These are phyloP conservation scores for Solen grandis DNA, from an alignment of 1,140 invertebrate genomes.

Conservation along the genomic window DNA sequence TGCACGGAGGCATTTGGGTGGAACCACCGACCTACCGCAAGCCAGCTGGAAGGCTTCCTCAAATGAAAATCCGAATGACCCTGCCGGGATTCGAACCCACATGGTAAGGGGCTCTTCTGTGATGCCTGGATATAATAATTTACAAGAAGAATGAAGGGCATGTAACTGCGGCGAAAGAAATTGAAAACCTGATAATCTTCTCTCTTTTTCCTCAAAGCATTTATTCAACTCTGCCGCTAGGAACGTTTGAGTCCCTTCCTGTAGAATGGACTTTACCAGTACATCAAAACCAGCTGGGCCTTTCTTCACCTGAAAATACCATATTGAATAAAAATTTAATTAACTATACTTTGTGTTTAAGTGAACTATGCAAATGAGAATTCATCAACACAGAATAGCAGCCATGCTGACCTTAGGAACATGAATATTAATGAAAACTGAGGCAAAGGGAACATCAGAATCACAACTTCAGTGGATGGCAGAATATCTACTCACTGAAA, in stretches of 20 bases:
- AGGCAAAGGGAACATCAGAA: no score
- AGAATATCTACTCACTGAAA: no score
- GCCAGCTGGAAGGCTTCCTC: no score
- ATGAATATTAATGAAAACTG: no score
- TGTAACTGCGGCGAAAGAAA: conserved; percentile 48
- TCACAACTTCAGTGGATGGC: no score
- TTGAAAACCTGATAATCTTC: conserved; percentile 53
- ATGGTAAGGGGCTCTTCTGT: neutral
- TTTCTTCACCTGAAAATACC: conserved; percentile 34
- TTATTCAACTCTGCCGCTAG: conserved; percentile 61
- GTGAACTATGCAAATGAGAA: neutral
- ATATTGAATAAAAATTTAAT: neutral
- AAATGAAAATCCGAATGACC: no score
- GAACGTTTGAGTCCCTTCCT: conserved; percentile 63
- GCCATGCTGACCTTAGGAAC: no score
- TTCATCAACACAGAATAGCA: neutral
- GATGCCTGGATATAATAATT: neutral
- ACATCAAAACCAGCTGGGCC: conserved; percentile 59
- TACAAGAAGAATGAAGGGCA: neutral
- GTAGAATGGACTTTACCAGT: conserved; percentile 57
- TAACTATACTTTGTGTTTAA: neutral
- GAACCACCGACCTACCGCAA: no score
- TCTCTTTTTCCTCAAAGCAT: conserved; percentile 63
- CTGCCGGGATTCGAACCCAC: no score
- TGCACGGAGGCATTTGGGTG: no score